phyloP scores from a whole-genome alignment of 1,140 invertebrate genomes.

The Wiebesia pumilae region DNA sequence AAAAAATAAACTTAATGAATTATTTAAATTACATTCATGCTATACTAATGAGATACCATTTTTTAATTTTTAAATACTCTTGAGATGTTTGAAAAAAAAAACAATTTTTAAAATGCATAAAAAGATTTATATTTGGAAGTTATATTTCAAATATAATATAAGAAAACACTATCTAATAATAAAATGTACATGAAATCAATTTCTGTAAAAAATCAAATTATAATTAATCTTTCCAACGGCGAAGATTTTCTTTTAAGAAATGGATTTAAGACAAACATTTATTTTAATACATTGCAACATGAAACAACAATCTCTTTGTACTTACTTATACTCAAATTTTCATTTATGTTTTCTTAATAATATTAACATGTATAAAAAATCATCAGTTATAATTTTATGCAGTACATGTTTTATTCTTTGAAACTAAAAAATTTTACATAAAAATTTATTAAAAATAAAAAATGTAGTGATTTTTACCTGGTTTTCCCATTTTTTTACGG shows the following conservation, averaged over 20 bases:
- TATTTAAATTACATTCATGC: too few species aligned
- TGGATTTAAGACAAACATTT: too few species aligned
- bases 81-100: too few species aligned
- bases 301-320: neutral
- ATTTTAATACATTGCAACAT: neutral
- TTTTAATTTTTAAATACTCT: too few species aligned
- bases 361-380: neutral
- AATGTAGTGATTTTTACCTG: constrained; percentile 44
- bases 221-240: too few species aligned
- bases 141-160: too few species aligned
- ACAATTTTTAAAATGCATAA: constrained; percentile 17
- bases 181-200: too few species aligned
- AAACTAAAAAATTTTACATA: neutral
- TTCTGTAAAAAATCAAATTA: too few species aligned
- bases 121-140: neutral
- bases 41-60: too few species aligned
- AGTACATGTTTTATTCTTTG: neutral
- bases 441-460: neutral
- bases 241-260: too few species aligned
- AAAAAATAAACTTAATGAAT: too few species aligned
- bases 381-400: neutral
- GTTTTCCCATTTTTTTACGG: constrained; percentile 51
- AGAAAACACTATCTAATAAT: too few species aligned
- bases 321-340: neutral
- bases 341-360: neutral